These are phyloP conservation scores for Hyphantria cunea DNA, from an alignment of 1,140 invertebrate genomes.

Conservation along the genomic window DNA sequence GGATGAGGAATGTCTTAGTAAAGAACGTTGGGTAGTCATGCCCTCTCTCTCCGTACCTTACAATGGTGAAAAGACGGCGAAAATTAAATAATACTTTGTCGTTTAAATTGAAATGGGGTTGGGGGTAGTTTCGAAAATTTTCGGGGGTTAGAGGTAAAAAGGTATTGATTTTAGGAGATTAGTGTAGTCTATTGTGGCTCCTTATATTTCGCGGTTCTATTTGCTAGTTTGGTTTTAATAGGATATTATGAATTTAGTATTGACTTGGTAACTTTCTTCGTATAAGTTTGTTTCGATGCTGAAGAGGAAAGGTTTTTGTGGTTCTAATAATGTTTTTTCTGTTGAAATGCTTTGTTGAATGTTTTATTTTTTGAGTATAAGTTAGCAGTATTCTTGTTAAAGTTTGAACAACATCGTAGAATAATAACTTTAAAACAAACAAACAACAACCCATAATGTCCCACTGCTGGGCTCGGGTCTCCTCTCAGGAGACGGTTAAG, in stretches of 20 bases:
- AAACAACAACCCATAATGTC: too few species aligned
- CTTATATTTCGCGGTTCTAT: constrained; percentile 46
- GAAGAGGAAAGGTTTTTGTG: not conserved
- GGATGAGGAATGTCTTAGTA: constrained; percentile 61
- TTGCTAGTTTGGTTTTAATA: constrained; percentile 18
- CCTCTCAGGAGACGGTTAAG: too few species aligned
- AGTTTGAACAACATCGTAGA: too few species aligned
- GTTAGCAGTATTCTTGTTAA: too few species aligned
- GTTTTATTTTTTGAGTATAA: too few species aligned
- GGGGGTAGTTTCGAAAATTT: constrained; percentile 71
- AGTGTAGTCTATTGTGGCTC: constrained; percentile 45
- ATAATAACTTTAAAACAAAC: too few species aligned
- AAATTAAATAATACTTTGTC: constrained; percentile 82
- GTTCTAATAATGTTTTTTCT: too few species aligned
- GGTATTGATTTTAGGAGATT: constrained; percentile 78
- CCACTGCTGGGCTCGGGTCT: too few species aligned
- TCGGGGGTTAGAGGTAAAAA: constrained; percentile 70
- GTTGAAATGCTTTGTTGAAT: too few species aligned
- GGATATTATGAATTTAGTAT: constrained; percentile 11
- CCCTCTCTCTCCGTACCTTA: constrained; percentile 63
- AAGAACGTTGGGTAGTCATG: constrained; percentile 48
- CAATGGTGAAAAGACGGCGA: constrained; percentile 77
- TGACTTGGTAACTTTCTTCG: not conserved
- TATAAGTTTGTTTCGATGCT: not conserved
- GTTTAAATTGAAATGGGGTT: constrained; percentile 73